These are phyloP conservation scores for Oppia nitens DNA, from an alignment of 1,140 invertebrate genomes.

Conservation along the genomic window DNA sequence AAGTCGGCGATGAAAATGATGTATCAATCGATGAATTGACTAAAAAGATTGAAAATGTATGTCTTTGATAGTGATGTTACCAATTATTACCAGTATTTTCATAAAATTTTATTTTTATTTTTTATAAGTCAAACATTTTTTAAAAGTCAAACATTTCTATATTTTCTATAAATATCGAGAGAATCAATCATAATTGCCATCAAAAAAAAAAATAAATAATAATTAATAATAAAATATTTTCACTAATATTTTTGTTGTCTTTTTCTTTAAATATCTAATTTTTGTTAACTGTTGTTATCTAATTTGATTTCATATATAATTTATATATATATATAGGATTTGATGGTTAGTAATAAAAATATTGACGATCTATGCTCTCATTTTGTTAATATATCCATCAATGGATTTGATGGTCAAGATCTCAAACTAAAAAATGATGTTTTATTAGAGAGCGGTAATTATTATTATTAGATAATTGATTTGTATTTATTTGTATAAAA, in stretches of 20 bases:
- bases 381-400: constrained; percentile 1
- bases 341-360: neutral
- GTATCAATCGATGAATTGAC: neutral
- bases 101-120: too few species aligned
- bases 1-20: constrained; percentile 1
- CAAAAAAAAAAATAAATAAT: too few species aligned
- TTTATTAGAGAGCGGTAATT: constrained; percentile 6
- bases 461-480: neutral
- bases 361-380: constrained; percentile 4
- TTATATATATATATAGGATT: neutral
- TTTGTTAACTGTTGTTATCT: neutral
- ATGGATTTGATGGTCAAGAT: neutral
- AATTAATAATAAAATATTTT: too few species aligned
- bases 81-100: neutral
- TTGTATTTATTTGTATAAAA: neutral
- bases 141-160: too few species aligned
- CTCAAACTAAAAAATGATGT: neutral
- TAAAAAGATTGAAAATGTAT: neutral
- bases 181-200: too few species aligned
- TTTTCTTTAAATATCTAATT: too few species aligned
- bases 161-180: too few species aligned
- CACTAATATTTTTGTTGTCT: too few species aligned
- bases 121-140: too few species aligned
- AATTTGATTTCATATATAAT: neutral
- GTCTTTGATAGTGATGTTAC: neutral